Conservation (phyloP, 2,113 vertebrate species). For the Marmota monax region DNA sequence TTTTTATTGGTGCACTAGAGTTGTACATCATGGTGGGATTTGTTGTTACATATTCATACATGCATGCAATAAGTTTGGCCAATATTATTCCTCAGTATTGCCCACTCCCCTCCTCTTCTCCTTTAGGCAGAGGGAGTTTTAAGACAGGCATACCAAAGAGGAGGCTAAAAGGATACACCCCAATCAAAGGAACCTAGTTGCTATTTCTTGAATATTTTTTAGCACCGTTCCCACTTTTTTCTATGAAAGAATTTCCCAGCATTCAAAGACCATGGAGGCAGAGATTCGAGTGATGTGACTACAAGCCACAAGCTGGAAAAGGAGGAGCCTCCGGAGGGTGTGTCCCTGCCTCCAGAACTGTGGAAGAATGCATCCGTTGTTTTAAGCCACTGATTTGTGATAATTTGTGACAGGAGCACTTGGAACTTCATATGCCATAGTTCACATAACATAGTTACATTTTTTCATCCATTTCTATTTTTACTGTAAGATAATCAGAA, state of each 20-base stretch:
- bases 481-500: not conserved
- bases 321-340: not conserved
- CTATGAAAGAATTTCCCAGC: constrained; percentile 65
- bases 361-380: not conserved
- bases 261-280: not conserved
- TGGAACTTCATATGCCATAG: not conserved
- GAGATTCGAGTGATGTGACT: not conserved
- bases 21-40: no score
- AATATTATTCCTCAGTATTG: no score
- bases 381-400: not conserved
- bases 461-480: constrained; percentile 17
- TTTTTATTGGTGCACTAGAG: no score
- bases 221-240: constrained; percentile 60
- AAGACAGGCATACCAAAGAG: not conserved
- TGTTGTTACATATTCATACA: no score
- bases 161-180: constrained; percentile 10
- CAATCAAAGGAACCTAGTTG: constrained; percentile 45
- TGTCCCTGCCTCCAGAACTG: not conserved
- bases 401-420: not conserved
- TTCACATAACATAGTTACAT: not conserved
- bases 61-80: no score
- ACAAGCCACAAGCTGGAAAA: not conserved
- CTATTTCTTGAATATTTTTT: constrained; percentile 66
- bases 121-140: not conserved
- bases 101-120: no score